These are phyloP conservation scores for Creontiades dilutus DNA, from an alignment of 2,888 invertebrate genomes.

Conservation along the genomic window DNA sequence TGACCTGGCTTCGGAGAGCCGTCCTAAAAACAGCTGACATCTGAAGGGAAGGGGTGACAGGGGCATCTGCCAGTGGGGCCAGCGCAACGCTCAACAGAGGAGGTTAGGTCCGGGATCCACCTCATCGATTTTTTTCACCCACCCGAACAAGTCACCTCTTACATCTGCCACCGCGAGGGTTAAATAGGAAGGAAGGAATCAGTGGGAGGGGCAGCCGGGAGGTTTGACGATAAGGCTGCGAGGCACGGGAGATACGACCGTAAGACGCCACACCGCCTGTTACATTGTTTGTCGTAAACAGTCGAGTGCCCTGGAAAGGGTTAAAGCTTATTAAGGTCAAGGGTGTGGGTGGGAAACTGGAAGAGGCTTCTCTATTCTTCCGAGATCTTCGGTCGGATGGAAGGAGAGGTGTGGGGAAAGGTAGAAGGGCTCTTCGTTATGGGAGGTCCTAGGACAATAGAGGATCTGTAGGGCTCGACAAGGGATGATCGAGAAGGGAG, in stretches of 20 bases:
- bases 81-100: not conserved
- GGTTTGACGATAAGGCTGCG: not conserved
- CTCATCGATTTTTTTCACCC: slow-evolving; percentile 17
- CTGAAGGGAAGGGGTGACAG: no score
- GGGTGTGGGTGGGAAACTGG: slow-evolving; percentile 16
- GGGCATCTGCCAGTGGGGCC: not conserved
- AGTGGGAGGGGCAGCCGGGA: not conserved
- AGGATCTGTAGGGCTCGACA: not conserved
- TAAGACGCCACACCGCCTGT: slow-evolving; percentile 41
- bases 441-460: not conserved
- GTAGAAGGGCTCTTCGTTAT: slow-evolving; percentile 33
- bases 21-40: no score
- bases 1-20: no score
- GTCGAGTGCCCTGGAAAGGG: not conserved
- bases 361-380: slow-evolving; percentile 23
- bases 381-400: not conserved
- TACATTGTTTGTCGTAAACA: slow-evolving; percentile 53
- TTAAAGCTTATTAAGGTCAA: slow-evolving; percentile 57
- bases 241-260: not conserved
- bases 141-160: slow-evolving; percentile 1
- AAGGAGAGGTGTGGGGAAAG: not conserved
- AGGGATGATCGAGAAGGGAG: not conserved
- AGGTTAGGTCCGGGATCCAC: slow-evolving; percentile 31
- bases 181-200: slow-evolving; percentile 39
- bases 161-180: slow-evolving; percentile 6